Evolutionary conservation across 2,113 vertebrate species (phyloP), one percentile per base, ranked within the genome.

Genomic region (Oreochromis niloticus): DNA sequence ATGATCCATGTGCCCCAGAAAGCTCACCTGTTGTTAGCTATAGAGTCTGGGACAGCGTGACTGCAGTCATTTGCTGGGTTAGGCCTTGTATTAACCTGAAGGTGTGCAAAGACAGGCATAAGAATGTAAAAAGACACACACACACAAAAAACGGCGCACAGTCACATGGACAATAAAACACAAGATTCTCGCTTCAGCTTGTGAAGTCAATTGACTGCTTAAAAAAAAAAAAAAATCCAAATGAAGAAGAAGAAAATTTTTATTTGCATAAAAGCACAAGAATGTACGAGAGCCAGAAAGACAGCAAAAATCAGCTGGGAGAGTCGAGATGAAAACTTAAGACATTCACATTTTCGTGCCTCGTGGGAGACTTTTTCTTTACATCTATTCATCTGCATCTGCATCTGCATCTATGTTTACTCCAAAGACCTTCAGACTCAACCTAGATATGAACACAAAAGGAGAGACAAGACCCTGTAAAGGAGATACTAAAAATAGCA

Each of bases 21-120:
- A 48, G 91, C 97, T 98, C 94, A 99, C 99, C 98, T 99, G 97
- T 98, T 98, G 97, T 97, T 98, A 92, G 98, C 95, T 63, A 98
- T 96, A 83, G 97, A 96, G 87, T 99, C 98, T 7, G 97, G 94
- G 82, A 97, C 94, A 12, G 95, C 95, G 0, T 97, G 94, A 81
- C 93, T 94, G 88, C 96, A 96, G 92, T 97, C 97, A 89, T 96
- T 97, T 92, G 97, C 97, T 68, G 98, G 95, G 89, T 96, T 97
- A 0, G 97, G 97, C 87, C 98, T 97, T 1, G 99, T 99, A 94
- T 99, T 99, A 93, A 99, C 98, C 99, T 99, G 96, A 83, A 84
- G 95, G 95, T 91, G 94, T 48, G 81, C 91, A 92, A 94, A 97
- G 90, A 93, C 63, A 92, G 9, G 88, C 30, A 78, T 86, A 80